These are phyloP conservation scores for Parauchenoglanis ngamensis DNA, from an alignment of 2,797 vertebrate genomes.

Conservation along the genomic window DNA sequence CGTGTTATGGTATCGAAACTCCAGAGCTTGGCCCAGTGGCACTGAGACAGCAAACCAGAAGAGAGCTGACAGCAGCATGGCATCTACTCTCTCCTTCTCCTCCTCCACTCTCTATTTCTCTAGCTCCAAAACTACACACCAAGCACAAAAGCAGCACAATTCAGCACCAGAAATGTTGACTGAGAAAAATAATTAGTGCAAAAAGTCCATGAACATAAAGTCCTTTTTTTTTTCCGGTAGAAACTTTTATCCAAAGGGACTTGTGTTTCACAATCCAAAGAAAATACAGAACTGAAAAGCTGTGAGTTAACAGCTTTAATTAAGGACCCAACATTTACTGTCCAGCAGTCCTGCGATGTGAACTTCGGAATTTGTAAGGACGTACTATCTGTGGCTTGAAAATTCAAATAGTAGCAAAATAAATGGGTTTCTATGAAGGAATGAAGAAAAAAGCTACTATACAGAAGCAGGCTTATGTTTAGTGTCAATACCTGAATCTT, in stretches of 20 bases:
- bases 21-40: conserved; percentile 41
- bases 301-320: not conserved
- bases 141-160: not conserved
- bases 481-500: not conserved
- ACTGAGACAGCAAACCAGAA: conserved; percentile 25
- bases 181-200: not conserved
- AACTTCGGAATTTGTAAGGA: not conserved
- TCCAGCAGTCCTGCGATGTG: not conserved
- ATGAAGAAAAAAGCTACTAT: not conserved
- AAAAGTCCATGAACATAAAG: not conserved
- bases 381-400: not conserved
- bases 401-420: not conserved
- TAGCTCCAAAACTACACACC: not conserved
- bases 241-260: not conserved
- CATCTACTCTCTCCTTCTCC: not conserved
- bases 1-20: conserved; percentile 61
- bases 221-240: not conserved
- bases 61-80: conserved; percentile 18
- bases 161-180: not conserved
- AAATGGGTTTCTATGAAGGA: not conserved
- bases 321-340: not conserved
- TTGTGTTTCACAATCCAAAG: not conserved
- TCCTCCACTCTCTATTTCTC: not conserved
- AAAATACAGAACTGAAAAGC: not conserved
- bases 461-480: not conserved